A percentile compares a stretch with the other conserved stretches of the same genome.
phyloP scores from a whole-genome alignment of 2,797 vertebrate species.

The Okamejei kenojei region DNA sequence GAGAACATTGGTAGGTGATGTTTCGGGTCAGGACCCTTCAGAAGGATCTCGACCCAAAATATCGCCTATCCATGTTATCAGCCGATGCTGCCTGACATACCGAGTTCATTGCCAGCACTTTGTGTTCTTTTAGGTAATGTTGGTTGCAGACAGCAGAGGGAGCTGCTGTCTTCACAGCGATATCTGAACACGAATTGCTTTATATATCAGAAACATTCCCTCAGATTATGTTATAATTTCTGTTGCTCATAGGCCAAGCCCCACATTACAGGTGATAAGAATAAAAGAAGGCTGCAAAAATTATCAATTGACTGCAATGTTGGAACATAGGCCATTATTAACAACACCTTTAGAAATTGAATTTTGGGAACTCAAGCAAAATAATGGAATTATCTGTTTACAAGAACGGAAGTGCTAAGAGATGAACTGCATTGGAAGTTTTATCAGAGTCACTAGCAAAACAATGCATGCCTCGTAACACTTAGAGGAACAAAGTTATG shows the following conservation, averaged over 20 bases:
- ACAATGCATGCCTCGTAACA: not conserved
- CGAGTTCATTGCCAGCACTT: too few relatives aligned
- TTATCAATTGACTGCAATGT: not conserved
- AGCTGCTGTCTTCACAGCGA: slow-evolving; percentile 17
- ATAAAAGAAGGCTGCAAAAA: too few relatives aligned
- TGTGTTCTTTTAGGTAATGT: not conserved
- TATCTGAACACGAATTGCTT: not conserved
- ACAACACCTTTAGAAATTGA: not conserved
- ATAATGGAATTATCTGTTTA: not conserved
- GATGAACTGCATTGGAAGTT: not conserved
- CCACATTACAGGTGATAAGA: not conserved
- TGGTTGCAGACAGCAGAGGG: slow-evolving; percentile 7
- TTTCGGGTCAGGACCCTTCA: too few relatives aligned
- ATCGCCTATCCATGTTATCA: too few relatives aligned
- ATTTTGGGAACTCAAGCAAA: not conserved
- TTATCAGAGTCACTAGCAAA: not conserved
- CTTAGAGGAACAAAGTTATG: not conserved
- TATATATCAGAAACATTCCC: not conserved
- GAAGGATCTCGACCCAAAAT: too few relatives aligned
- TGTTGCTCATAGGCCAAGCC: not conserved
- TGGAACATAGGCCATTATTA: not conserved
- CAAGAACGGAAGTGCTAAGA: not conserved
- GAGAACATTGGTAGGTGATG: too few relatives aligned
- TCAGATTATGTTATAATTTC: not conserved
- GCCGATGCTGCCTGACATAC: too few relatives aligned